Base-by-base conservation (phyloP, 2,888 invertebrate species). In the Bellardia bayeri region DNA sequence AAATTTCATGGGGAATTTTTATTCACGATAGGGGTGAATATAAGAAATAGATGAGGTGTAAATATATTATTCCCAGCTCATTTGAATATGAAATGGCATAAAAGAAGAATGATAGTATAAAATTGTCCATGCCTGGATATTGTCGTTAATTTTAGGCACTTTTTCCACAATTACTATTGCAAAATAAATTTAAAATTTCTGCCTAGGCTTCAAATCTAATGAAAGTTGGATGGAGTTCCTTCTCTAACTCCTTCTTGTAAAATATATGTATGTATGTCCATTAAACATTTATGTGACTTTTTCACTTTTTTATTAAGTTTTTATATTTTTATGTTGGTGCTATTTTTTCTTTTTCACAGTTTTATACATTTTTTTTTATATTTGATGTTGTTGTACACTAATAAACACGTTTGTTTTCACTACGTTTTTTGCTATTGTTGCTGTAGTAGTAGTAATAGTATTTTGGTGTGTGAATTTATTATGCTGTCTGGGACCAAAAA, bases 341-440 rank as follows among this genome's bases (percentile, higher is more conserved):
- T 63, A 54, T 58, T 54, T 42, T 9, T 66, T 69, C 9, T 1
- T 49, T 51, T 30, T 13, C 5, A 4, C 45, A 45, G 45, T 45
- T 45, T 2, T 33, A 5, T 0, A 8, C n/a, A n/a, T 16, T 40
- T 75, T 30, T 6, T 42, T 56, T 40, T 42, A 7, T 61, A 14
- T 51, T 78, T 66, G 8, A 2, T 40, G 64, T 64, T 76, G 64
- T 63, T 64, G 66, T 58, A 75, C 68, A 23, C 74, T 63, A 63
- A 75, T 80, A 61, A 37, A 71, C 63, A 75, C 63, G 40, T 63
- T 83, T 76, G 54, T 54, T 61, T 78, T 68, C 40, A 49, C 11
- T 76, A 16, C 37, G 6, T 14, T 56, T 40, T 58, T 69, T 51
- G 23, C 40, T 78, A n/a, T 71, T 72, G 13, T 72, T 74, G 51